These are phyloP conservation scores for Dunckerocampus dactyliophorus DNA, from an alignment of 2,113 vertebrate genomes.

Conservation along the genomic window DNA sequence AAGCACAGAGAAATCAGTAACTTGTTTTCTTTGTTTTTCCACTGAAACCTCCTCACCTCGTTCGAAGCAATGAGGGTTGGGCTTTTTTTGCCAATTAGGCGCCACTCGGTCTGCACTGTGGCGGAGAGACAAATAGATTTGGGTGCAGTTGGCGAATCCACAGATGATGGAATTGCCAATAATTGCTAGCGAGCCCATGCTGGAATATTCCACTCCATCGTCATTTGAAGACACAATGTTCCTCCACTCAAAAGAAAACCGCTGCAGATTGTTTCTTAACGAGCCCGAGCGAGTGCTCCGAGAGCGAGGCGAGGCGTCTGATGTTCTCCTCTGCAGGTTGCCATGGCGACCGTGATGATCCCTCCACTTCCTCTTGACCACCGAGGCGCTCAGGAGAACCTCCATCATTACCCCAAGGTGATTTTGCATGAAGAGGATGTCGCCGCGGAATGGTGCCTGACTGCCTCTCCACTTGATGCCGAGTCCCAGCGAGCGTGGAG, in stretches of 20 bases:
- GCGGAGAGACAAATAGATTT: conserved; percentile 37
- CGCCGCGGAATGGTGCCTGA: conserved; percentile 8
- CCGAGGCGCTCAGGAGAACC: conserved; percentile 37
- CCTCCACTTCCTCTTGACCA: conserved; percentile 48
- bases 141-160: conserved; percentile 30
- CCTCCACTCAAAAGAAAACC: conserved; percentile 7
- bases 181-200: conserved; percentile 26
- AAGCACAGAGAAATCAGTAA: conserved; percentile 16
- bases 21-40: neutral
- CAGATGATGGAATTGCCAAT: conserved; percentile 46
- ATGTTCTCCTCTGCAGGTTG: conserved; percentile 28
- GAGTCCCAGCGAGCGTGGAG: too few relatives aligned
- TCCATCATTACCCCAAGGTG: conserved; percentile 56
- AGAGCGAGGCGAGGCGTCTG: conserved; percentile 33
- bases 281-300: conserved; percentile 1
- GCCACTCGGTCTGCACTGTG: conserved; percentile 6
- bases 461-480: conserved; percentile 1
- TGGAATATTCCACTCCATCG: conserved; percentile 24
- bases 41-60: neutral
- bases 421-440: conserved; percentile 22
- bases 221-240: conserved; percentile 14
- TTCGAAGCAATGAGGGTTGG: conserved; percentile 1
- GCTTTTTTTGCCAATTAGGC: conserved; percentile 23
- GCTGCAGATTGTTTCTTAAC: conserved; percentile 49
- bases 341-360: conserved; percentile 33